Evolutionary conservation across 2,888 invertebrate genomes (phyloP), one percentile per base, ranked within the genome.

Genomic region (Microplitis deprimator): DNA sequence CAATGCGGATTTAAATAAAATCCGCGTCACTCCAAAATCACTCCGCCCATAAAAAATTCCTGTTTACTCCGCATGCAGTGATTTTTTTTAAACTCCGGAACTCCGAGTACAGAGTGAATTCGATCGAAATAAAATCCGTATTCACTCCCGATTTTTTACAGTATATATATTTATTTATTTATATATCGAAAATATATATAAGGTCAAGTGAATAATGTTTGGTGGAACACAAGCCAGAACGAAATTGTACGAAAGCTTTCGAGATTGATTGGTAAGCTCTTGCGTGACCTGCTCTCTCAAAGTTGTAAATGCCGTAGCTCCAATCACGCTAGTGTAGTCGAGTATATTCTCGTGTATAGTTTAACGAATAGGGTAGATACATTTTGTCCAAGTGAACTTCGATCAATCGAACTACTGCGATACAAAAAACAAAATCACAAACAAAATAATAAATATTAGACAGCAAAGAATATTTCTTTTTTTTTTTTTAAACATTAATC

Each of bases 201-300:
- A 50, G 50, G 50, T 50, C 50, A 50, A 50, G 50, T 50, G 50
- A 50, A 13, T 50, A 50, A 50, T 50, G 50, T 50, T 50, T 50
- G 50, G 13, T 10, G 65, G 59, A 16, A n/a, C 13, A 40, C 50
- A 17, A 39, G 68, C 40, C 16, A 40, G 16, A 40, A 40, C 8
- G 68, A 40, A 68, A 40, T 16, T 16, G 67, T 39, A 67, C 6
- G 6, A 38, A 68, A 68, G 16, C 38, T 40, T 16, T 16, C 8
- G 40, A 68, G 16, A n/a, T 50, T 40, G 39, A 40, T 16, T 68
- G 61, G 20, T 68, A 68, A 68, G 50, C 60, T 74, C 41, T 29
- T 40, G 40, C 20, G 20, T 17, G 17, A 62, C 62, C 17, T 75
- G 62, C 39, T 41, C 61, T 67, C n/a, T 68, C 16, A 50, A 50